Conservation (phyloP, 2,888 invertebrate genomes). For the Myopa tessellatipennis region DNA sequence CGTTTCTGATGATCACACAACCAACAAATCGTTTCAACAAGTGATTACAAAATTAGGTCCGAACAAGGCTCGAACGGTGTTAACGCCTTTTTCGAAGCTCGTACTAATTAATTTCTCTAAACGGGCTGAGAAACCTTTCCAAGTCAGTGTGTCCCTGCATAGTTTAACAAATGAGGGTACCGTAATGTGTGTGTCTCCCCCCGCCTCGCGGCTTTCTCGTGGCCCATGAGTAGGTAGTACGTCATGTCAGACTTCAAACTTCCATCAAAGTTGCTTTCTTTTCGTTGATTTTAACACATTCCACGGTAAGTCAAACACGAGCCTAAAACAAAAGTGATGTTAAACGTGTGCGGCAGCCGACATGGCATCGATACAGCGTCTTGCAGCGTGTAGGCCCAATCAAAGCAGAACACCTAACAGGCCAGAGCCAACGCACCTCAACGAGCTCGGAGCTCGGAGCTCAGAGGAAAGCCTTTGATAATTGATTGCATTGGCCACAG, state of each 20-base stretch:
- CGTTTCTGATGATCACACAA: not conserved
- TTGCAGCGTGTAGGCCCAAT: not conserved
- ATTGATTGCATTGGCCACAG: slow-evolving; percentile 39
- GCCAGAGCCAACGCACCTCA: not conserved
- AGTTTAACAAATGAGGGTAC: slow-evolving; percentile 26
- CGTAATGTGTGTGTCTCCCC: slow-evolving; percentile 9
- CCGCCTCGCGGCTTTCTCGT: not conserved
- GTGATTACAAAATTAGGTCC: slow-evolving; percentile 23
- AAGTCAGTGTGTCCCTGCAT: not conserved
- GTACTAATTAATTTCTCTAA: slow-evolving; percentile 50
- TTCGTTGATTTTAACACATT: slow-evolving; percentile 26
- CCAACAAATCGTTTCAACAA: slow-evolving; percentile 20
- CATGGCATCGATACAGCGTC: not conserved
- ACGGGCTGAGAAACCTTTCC: not conserved
- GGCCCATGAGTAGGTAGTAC: too few species aligned
- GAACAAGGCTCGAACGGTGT: slow-evolving; percentile 45
- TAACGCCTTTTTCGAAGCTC: slow-evolving; percentile 49
- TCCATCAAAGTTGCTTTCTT: slow-evolving; percentile 31
- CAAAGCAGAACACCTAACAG: slow-evolving; percentile 19
- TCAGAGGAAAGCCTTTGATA: not conserved
- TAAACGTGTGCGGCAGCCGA: not conserved
- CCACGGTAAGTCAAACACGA: slow-evolving; percentile 6
- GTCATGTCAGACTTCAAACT: not conserved
- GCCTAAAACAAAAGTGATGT: slow-evolving; percentile 36
- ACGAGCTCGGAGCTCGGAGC: not conserved